Conservation (phyloP, 2,797 vertebrate genomes). For the Enteromius fasciolatus region DNA sequence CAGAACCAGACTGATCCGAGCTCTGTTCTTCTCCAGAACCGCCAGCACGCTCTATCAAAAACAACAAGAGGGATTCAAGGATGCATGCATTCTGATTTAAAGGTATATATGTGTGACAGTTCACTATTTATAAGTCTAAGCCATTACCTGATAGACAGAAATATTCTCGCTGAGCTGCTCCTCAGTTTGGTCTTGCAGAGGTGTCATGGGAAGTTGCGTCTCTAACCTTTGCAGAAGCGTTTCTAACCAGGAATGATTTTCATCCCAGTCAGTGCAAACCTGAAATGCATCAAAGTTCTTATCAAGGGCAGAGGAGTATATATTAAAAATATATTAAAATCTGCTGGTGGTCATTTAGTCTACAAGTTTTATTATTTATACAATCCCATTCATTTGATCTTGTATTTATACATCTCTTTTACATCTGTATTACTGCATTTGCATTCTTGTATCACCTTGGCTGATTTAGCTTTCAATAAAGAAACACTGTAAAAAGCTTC, state of each 20-base stretch:
- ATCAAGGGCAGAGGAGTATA: neutral
- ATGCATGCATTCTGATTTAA: neutral
- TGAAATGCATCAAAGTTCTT: slow-evolving; percentile 59
- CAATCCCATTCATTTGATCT: neutral
- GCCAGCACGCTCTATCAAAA: slow-evolving; percentile 75
- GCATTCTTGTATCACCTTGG: neutral
- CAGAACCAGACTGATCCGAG: slow-evolving; percentile 74
- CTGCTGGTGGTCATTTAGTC: neutral
- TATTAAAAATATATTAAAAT: neutral
- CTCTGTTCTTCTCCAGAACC: slow-evolving; percentile 74
- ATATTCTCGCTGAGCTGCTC: slow-evolving; percentile 77
- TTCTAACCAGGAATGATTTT: slow-evolving; percentile 71
- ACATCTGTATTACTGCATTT: too few species aligned
- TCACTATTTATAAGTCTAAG: neutral
- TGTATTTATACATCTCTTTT: neutral
- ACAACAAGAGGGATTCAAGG: slow-evolving; percentile 36
- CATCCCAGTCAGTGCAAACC: slow-evolving; percentile 86
- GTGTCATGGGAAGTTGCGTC: slow-evolving; percentile 76
- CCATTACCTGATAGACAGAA: slow-evolving; percentile 79
- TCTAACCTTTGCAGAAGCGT: slow-evolving; percentile 77
- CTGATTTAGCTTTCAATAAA: neutral
- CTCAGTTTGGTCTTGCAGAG: slow-evolving; percentile 78
- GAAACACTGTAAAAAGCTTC: neutral
- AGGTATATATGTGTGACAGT: neutral
- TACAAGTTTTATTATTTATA: neutral